A percentile compares a stretch with the other conserved stretches of the same genome.
Conservation (phyloP, 2,113 vertebrate species). For the Rissa tridactyla region DNA sequence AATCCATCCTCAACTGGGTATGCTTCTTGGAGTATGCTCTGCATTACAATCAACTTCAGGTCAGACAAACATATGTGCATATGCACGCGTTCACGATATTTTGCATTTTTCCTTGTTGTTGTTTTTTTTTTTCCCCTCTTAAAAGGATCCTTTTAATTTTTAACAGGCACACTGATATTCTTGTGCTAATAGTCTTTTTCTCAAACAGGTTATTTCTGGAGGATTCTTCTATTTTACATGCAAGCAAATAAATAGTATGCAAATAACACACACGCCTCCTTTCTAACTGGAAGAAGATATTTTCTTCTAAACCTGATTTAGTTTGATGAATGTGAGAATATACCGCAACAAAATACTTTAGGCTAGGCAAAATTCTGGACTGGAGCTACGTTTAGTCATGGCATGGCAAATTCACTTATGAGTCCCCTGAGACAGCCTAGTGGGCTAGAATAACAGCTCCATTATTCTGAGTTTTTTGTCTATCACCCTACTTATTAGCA, state of each 20-base stretch:
- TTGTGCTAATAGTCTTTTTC: neutral
- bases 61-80: neutral
- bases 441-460: conserved; percentile 62
- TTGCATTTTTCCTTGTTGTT: neutral
- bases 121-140: neutral
- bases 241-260: conserved; percentile 1
- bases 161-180: neutral
- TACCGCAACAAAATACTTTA: conserved; percentile 40
- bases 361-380: neutral
- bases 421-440: conserved; percentile 47
- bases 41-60: neutral
- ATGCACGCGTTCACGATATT: neutral
- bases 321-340: conserved; percentile 38
- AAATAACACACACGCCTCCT: conserved; percentile 8
- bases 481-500: conserved; percentile 54
- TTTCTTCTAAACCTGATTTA: conserved; percentile 49
- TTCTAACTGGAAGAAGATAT: conserved; percentile 14
- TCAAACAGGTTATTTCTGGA: conserved; percentile 8
- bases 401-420: conserved; percentile 36
- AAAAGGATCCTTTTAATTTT: neutral
- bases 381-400: conserved; percentile 31
- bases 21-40: conserved; percentile 38
- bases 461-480: conserved; percentile 49
- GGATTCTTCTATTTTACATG: neutral
- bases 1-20: conserved; percentile 36